Percentiles rank a stretch among this genome's conserved stretches.
Evolutionary conservation across 2,888 invertebrate species (phyloP).

Genomic region (Mystacides longicornis): DNA sequence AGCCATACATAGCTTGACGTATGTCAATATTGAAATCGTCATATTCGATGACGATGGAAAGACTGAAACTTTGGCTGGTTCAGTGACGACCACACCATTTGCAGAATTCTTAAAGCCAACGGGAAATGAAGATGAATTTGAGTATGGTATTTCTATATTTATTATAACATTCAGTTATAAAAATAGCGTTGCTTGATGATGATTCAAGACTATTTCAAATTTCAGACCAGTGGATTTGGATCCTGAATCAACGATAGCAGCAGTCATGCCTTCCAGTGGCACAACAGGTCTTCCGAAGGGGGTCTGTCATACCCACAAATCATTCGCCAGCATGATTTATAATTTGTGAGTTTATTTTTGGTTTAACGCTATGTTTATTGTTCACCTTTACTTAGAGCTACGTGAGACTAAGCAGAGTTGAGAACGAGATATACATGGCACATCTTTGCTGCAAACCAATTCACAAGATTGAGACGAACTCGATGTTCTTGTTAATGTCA

Average conservation of each 20-base stretch:
- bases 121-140: constrained; percentile 19
- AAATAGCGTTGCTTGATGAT: background rate
- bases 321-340: constrained; percentile 6
- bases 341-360: constrained; percentile 13
- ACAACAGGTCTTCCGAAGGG: constrained; percentile 34
- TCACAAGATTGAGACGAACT: no score
- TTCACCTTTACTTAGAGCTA: background rate
- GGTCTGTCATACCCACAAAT: constrained; percentile 29
- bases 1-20: background rate
- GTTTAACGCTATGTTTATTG: background rate
- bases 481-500: no score
- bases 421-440: no score
- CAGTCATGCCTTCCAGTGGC: constrained; percentile 33
- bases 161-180: background rate
- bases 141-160: constrained; percentile 16
- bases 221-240: constrained; percentile 20
- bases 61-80: background rate
- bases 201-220: background rate
- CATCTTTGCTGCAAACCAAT: no score
- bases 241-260: constrained; percentile 25
- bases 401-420: no score
- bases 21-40: background rate
- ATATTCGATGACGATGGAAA: background rate
- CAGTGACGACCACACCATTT: constrained; percentile 8
- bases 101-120: constrained; percentile 15